Evolutionary conservation across 2,113 vertebrate genomes (phyloP), one percentile per base, ranked within the genome.

Genomic region (Chauna torquata): DNA sequence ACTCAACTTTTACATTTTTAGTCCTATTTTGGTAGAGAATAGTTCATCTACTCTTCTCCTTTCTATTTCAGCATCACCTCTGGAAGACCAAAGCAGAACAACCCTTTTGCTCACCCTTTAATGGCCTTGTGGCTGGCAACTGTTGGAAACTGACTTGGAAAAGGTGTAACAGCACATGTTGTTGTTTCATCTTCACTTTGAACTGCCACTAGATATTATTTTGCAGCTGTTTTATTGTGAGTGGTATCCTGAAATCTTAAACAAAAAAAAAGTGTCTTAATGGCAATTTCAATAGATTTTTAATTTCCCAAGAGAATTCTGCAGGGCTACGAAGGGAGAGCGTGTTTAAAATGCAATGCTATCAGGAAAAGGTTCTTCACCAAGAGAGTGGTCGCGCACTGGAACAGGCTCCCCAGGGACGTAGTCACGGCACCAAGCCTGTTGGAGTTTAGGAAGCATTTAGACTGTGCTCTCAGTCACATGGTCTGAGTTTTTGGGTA

Each of bases 241-340:
- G 44, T 78, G 76, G 76, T 79, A 97, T 92, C 90, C 82, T 93
- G 82, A 93, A 94, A 64, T 75, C 82, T 86, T 86, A 78, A 88
- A 88, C 64, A 81, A 83, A 71, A 94, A 71, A 94, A 86, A 69
- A 20, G 27, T 44, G 16, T 68, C 94, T 91, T 86, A 87, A 92
- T 45, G 85, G 72, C 84, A 91, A 77, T 94, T 96, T 94, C 82
- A 90, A 94, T 68, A 92, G 87, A 83, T 90, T 96, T 92, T 95
- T 96, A 94, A 97, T 96, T 96, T 97, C 95, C 93, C 86, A 82
- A 93, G 76, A 86, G 87, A 86, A 91, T 52, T 90, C 47, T 45
- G 82, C 0, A 0, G 68, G 71, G 64, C 42, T 80, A 88, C 3
- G 0, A 80, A 82, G 44, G 36, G 17, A 86, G 44, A 93, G 38